Evolutionary conservation across 2,113 vertebrate genomes (phyloP).

Genomic region (Rhea americana): DNA sequence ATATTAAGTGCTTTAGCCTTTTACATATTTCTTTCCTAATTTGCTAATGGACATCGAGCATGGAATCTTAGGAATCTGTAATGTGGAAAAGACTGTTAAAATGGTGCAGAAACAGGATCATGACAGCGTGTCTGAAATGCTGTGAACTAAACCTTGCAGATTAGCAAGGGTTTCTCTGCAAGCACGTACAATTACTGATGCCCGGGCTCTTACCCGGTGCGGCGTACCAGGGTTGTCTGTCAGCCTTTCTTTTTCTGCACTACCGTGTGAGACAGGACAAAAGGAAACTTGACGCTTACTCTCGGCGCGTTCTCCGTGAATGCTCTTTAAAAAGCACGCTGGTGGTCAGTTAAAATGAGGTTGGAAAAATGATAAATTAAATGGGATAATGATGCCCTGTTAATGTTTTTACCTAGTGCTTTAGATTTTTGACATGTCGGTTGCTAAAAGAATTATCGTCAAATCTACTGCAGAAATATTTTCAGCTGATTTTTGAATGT

Average conservation of each 20-base stretch:
- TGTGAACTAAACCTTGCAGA: no score
- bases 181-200: neutral
- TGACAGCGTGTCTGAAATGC: neutral
- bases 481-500: neutral
- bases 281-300: neutral
- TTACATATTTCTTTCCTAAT: neutral
- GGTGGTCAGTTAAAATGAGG: neutral
- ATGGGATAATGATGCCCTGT: neutral
- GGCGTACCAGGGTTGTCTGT: neutral
- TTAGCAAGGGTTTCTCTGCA: neutral
- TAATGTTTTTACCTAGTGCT: neutral
- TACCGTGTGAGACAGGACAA: neutral
- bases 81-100: no score
- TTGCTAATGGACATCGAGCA: neutral
- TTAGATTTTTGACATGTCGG: neutral
- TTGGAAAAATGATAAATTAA: neutral
- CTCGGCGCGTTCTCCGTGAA: neutral
- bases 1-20: neutral
- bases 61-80: no score
- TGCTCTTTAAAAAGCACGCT: neutral
- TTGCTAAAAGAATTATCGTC: neutral
- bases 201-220: neutral
- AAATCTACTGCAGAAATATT: accelerated
- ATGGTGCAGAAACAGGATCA: neutral
- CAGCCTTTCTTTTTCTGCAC: neutral